phyloP scores from a whole-genome alignment of 2,113 vertebrate species.

The Electrona antarctica region DNA sequence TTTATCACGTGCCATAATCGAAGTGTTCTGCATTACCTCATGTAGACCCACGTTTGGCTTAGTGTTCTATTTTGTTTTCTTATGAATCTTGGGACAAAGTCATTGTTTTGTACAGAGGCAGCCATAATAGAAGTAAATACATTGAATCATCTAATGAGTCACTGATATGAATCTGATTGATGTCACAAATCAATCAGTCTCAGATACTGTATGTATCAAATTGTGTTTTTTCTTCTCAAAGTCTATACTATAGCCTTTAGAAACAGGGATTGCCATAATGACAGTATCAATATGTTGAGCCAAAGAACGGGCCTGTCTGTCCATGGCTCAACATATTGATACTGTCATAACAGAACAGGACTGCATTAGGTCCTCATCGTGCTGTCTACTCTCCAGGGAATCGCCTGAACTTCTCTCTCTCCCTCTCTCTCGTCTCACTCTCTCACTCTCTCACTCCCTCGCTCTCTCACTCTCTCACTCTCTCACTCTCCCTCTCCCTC shows the following conservation, averaged over 20 bases:
- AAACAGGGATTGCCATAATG: too few relatives aligned
- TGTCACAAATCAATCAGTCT: too few relatives aligned
- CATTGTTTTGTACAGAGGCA: background rate
- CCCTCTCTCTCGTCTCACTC: conserved; percentile 5
- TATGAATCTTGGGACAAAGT: background rate
- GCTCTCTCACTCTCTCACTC: background rate
- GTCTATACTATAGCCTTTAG: too few relatives aligned
- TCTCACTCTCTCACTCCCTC: conserved; percentile 1
- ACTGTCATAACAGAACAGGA: background rate
- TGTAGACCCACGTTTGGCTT: conserved; percentile 3
- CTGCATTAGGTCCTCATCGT: conserved; percentile 50
- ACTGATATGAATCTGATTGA: too few relatives aligned
- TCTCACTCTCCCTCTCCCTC: background rate
- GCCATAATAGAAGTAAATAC: too few relatives aligned
- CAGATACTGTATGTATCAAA: too few relatives aligned
- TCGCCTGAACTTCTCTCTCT: conserved; percentile 24
- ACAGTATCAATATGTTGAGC: conserved; percentile 4
- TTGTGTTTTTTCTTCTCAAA: too few relatives aligned
- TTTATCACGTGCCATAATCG: conserved; percentile 25
- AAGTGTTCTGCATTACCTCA: conserved; percentile 15
- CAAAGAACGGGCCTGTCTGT: conserved; percentile 16
- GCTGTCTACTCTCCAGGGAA: conserved; percentile 50
- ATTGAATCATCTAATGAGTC: too few relatives aligned
- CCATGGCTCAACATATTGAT: too few relatives aligned
- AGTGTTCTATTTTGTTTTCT: background rate